A percentile compares a stretch with the other conserved stretches of the same genome.
These are phyloP conservation scores for Sylvilagus floridanus DNA, from an alignment of 2,797 vertebrate species.

Conservation along the genomic window DNA sequence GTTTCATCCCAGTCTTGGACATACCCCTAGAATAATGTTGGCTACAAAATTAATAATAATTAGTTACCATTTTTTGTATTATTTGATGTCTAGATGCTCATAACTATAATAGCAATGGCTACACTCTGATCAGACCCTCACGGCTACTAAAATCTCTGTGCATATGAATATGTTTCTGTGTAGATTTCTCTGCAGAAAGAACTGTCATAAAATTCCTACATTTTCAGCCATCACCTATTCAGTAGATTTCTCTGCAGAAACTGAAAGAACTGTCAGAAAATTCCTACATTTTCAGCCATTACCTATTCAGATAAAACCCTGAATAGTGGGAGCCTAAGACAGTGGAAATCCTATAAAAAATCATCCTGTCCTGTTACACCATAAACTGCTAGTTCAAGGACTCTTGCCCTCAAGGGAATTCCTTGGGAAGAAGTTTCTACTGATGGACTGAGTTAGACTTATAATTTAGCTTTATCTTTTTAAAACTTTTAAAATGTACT, in stretches of 20 bases:
- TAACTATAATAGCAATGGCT: neutral
- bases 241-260: neutral
- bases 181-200: neutral
- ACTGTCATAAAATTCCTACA: neutral
- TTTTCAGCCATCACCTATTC: neutral
- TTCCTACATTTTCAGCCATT: no score
- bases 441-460: neutral
- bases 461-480: neutral
- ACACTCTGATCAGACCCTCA: neutral
- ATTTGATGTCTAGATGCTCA: neutral
- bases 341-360: neutral
- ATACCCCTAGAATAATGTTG: neutral
- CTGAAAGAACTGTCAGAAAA: neutral
- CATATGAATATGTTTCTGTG: neutral
- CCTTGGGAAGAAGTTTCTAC: neutral
- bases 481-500: no score
- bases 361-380: neutral
- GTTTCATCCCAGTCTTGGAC: neutral
- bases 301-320: no score
- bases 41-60: neutral
- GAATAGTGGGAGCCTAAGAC: no score
- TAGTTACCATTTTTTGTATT: neutral
- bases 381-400: neutral
- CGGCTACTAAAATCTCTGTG: neutral
- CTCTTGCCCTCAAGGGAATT: neutral